Evolutionary conservation across 1,140 invertebrate genomes (phyloP).

Genomic region (Euborellia annulipes): DNA sequence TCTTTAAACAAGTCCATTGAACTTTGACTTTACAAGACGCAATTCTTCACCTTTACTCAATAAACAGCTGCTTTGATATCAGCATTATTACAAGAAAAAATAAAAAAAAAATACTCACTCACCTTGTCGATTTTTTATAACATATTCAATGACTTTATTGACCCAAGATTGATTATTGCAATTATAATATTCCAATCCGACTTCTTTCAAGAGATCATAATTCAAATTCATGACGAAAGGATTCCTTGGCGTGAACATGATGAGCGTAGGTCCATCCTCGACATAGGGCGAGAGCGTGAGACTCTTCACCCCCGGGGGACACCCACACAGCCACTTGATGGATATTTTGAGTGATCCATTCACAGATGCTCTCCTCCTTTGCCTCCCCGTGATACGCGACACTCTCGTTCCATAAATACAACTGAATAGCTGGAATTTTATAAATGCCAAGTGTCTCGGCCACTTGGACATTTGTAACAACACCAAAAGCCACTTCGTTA

Average conservation of each 20-base stretch:
- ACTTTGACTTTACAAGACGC: too few relatives aligned
- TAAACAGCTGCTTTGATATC: too few relatives aligned
- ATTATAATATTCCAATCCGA: conserved; percentile 48
- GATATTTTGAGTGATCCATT: conserved; percentile 40
- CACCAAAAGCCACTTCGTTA: conserved; percentile 47
- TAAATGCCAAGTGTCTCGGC: conserved; percentile 31
- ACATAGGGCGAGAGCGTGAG: conserved; percentile 40
- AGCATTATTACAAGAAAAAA: too few relatives aligned
- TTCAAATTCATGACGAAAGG: conserved; percentile 39
- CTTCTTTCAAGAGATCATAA: conserved; percentile 47
- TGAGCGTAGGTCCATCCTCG: conserved; percentile 43
- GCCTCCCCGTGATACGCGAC: conserved; percentile 33
- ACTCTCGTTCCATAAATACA: conserved; percentile 52
- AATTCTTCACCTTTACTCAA: too few relatives aligned
- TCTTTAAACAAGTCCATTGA: too few relatives aligned
- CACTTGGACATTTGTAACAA: conserved; percentile 38
- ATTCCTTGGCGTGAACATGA: conserved; percentile 56
- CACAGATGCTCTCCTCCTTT: conserved; percentile 30
- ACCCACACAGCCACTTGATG: conserved; percentile 41
- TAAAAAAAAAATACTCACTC: too few relatives aligned
- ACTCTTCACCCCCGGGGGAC: conserved; percentile 47
- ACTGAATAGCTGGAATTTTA: conserved; percentile 32
- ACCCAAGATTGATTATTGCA: conserved; percentile 35
- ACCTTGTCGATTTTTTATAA: conserved; percentile 10
- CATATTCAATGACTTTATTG: conserved; percentile 22